Base-by-base conservation (phyloP, 1,140 invertebrate species). In the Mamestra configurata region DNA sequence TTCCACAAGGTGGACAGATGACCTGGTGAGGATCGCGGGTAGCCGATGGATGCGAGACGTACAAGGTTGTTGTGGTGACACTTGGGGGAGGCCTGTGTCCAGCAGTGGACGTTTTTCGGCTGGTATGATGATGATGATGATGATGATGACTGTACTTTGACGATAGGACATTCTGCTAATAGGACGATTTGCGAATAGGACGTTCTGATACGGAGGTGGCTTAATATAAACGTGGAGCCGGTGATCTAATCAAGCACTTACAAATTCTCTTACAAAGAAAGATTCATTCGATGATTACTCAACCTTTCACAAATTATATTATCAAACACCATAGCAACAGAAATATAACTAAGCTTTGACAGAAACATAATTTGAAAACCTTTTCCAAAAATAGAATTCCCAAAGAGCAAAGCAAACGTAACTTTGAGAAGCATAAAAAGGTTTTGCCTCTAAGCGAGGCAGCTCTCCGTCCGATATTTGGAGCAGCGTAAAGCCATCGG, bases 381-480 rank as follows among this genome's bases (percentile, higher is more conserved):
- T 71, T 71, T 46, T 27, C 10, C 15, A 53, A 31, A 71, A 71
- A 51, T 31, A 71, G 10, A 51, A 71, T 51, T 20, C 6, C 18
- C 24, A 71, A 71, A 49, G 24, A 71, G 46, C 35, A 66, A 66
- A 66, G 59, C 46, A 31, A 66, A 49, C 43, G 66, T 37, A 40
- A 11, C 24, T 51, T 10, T 22, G 64, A 31, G 46, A 51, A 51
- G 43, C 46, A 53, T 51, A 71, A 51, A 71, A 71, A 71, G 68
- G 68, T 71, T 51, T 71, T 71, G 68, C 46, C 46, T 27, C 51
- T 35, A 71, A 51, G 22, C 43, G 43, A 71, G 43, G 43, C 68
- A 13, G 46, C 43, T 51, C 68, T 49, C 68, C 35, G 66, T 49
- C 22, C 68, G 68, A 71, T 71, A 71, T 71, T 51, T 71, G 68